Base-by-base conservation (phyloP, 2,113 vertebrate species). In the Albula glossodonta region DNA sequence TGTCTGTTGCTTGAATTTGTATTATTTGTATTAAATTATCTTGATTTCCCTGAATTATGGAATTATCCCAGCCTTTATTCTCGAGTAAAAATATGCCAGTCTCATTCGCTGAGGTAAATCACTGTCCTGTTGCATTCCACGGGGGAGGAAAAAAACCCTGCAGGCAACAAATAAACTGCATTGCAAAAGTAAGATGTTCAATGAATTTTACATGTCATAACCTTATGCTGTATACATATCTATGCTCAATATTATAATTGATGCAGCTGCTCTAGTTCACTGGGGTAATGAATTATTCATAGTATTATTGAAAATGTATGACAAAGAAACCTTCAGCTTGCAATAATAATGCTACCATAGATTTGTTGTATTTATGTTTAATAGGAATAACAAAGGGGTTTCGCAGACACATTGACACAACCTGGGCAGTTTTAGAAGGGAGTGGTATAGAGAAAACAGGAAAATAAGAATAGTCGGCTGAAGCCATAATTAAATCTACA, bases 321-420 rank as follows among this genome's bases (percentile, higher is more conserved):
- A 56, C 17, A 78, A 85, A 79, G 41, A 80, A 74, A 80, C 25
- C 12, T 84, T 52, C 31, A 56, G 11, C 53, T 74, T 25, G n/a
- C 22, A 70, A 74, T n/a, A 74, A 74, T 25, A 74, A 74, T 22
- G 8, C 66, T 31, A 10, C n/a, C 66, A 74, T 7, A 25, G 8
- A 50, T 80, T 51, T 85, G 48, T 81, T 85, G 41, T 48, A 85
- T 10, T 85, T 80, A 79, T 60, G 51, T 85, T 80, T 85, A 85
- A 85, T 80, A 85, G 49, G 53, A 78, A 84, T n/a, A 51, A 84
- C 83, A 50, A 77, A 77, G 17, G 77, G 51, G 56, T 9, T 85
- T 85, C 25, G 19, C 66, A 74, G 66, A 74, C 66, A 74, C 66
- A 25, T n/a, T 25, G 66, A 74, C 66, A 74, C 66, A 74, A 74